Evolutionary conservation across 2,888 invertebrate species (phyloP).

Genomic region (Odiellus spinosus): DNA sequence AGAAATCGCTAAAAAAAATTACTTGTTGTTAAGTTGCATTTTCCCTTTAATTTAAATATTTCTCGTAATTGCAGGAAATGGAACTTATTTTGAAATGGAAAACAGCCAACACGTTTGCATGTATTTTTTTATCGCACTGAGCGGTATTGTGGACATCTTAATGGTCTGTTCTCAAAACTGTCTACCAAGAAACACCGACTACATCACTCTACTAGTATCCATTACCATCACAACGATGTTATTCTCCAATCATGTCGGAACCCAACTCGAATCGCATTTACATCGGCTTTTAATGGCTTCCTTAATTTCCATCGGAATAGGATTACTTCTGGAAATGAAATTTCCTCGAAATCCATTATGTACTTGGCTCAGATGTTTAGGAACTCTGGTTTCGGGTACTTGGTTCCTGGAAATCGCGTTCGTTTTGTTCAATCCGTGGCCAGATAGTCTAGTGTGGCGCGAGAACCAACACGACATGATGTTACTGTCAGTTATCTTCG

Average conservation of each 20-base stretch:
- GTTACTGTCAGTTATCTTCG: conserved; percentile 28
- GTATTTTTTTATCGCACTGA: conserved; percentile 36
- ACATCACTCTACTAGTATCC: conserved; percentile 30
- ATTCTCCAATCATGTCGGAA: conserved; percentile 36
- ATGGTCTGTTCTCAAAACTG: conserved; percentile 23
- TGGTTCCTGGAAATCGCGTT: conserved; percentile 38
- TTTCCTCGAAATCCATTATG: conserved; percentile 28
- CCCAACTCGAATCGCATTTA: conserved; percentile 22
- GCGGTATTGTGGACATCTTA: conserved; percentile 31
- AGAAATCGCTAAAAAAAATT: no score
- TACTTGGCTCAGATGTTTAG: conserved; percentile 29
- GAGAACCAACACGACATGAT: conserved; percentile 25
- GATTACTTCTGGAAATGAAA: conserved; percentile 29
- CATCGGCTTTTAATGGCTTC: conserved; percentile 34
- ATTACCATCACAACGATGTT: conserved; percentile 33
- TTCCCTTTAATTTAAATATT: no score
- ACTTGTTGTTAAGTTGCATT: no score
- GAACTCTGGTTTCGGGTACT: conserved; percentile 35
- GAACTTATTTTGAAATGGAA: conserved; percentile 20
- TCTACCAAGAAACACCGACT: conserved; percentile 32
- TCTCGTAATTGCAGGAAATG: no score
- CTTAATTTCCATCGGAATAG: conserved; percentile 26
- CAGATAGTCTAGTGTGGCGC: conserved; percentile 24
- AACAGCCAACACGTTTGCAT: conserved; percentile 38
- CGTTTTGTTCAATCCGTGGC: conserved; percentile 34